A percentile compares a stretch with the other conserved stretches of the same genome.
phyloP scores from a whole-genome alignment of 2,797 vertebrate genomes.

The Cossypha caffra region DNA sequence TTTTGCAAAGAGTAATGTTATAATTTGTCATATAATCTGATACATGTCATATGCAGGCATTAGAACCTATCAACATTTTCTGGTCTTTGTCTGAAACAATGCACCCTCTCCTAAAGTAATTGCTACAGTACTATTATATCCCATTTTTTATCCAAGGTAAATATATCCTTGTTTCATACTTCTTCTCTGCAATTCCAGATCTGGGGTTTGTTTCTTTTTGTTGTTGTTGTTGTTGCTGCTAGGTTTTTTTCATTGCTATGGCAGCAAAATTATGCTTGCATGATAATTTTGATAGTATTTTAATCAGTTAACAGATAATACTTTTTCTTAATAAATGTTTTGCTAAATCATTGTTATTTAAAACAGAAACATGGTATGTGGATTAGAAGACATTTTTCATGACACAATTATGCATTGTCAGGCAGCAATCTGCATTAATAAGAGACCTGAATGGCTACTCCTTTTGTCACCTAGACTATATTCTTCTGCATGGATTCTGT shows the following conservation, averaged over 20 bases:
- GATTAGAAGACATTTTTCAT: neutral
- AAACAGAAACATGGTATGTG: neutral
- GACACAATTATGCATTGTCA: neutral
- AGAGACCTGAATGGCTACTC: neutral
- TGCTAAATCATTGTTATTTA: neutral
- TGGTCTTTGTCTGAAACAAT: neutral
- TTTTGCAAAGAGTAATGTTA: neutral
- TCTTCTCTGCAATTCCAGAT: neutral
- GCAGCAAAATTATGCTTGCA: neutral
- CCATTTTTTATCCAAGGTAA: neutral
- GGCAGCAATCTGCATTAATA: neutral
- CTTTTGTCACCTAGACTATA: neutral
- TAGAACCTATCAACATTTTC: neutral
- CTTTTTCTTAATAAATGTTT: neutral
- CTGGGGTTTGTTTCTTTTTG: neutral
- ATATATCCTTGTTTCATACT: neutral
- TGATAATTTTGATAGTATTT: neutral
- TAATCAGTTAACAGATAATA: neutral
- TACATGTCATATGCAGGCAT: neutral
- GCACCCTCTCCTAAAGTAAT: neutral
- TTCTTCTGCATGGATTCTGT: neutral
- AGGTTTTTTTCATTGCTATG: neutral
- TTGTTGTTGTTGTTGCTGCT: neutral
- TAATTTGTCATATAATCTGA: neutral
- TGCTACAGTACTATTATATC: neutral